Evolutionary conservation across 2,797 vertebrate genomes (phyloP).

Genomic region (Leuciscus waleckii): DNA sequence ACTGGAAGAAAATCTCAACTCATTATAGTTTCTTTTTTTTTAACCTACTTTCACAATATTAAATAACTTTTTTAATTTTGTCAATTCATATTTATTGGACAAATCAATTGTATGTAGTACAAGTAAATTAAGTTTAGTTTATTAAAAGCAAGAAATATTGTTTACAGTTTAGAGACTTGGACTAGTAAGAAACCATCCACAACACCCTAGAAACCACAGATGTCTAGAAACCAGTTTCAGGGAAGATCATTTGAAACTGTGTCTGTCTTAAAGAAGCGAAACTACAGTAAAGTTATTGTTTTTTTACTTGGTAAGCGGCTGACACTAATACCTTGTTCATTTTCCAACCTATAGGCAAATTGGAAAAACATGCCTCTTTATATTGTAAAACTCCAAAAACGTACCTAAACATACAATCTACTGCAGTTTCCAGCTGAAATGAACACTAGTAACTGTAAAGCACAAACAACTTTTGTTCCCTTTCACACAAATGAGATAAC

Average conservation of each 20-base stretch:
- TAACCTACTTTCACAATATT: too few species aligned
- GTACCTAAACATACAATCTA: neutral
- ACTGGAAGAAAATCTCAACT: too few species aligned
- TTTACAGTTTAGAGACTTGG: too few species aligned
- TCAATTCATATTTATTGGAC: neutral
- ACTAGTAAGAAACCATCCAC: neutral
- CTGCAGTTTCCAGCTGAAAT: neutral
- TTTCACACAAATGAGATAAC: neutral
- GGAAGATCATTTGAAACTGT: neutral
- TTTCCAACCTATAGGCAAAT: neutral
- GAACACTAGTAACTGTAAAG: neutral
- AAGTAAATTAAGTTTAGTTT: too few species aligned
- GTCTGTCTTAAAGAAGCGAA: neutral
- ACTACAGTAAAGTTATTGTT: too few species aligned
- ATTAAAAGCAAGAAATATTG: too few species aligned
- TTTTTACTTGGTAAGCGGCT: too few species aligned
- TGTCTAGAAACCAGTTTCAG: neutral
- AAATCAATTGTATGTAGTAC: too few species aligned
- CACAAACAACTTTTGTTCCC: neutral
- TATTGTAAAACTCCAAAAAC: neutral
- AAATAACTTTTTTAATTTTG: neutral
- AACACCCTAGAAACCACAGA: neutral
- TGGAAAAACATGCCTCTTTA: neutral
- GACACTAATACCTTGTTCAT: neutral
- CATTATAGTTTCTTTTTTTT: too few species aligned